A percentile compares a stretch with the other conserved stretches of the same genome.
phyloP scores from a whole-genome alignment of 2,113 vertebrate species.

The Todiramphus chloris region DNA sequence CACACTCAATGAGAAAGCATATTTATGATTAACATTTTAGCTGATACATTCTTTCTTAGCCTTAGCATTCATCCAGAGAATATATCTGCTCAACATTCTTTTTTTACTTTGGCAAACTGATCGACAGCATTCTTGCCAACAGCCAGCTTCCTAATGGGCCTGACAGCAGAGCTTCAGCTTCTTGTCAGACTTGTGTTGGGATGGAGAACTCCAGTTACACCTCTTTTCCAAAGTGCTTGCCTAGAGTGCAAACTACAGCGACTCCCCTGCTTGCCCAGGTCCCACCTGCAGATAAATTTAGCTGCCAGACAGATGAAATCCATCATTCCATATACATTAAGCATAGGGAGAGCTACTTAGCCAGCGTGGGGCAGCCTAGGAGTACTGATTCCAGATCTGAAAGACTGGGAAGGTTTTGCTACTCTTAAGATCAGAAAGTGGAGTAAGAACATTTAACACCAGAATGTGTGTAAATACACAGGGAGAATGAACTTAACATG shows the following conservation, averaged over 20 bases:
- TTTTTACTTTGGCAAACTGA: neutral
- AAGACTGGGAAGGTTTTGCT: neutral
- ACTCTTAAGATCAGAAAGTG: neutral
- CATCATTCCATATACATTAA: neutral
- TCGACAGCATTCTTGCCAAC: neutral
- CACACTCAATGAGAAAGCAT: neutral
- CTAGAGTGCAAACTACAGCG: neutral
- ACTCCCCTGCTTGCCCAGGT: neutral
- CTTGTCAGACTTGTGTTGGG: neutral
- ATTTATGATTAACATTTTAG: slow-evolving; percentile 16
- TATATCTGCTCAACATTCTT: neutral
- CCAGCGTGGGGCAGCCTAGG: rapidly evolving
- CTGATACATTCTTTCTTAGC: neutral
- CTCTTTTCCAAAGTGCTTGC: neutral
- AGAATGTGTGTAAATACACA: neutral
- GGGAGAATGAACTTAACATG: neutral
- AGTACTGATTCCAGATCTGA: neutral
- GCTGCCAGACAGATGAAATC: neutral
- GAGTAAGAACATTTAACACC: neutral
- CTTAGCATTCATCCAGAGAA: neutral
- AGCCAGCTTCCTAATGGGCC: neutral
- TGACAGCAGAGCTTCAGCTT: neutral
- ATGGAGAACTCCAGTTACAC: neutral
- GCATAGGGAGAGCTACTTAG: neutral
- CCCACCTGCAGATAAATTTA: neutral